Conservation (phyloP, 2,797 vertebrate species). For the Merluccius polli region DNA sequence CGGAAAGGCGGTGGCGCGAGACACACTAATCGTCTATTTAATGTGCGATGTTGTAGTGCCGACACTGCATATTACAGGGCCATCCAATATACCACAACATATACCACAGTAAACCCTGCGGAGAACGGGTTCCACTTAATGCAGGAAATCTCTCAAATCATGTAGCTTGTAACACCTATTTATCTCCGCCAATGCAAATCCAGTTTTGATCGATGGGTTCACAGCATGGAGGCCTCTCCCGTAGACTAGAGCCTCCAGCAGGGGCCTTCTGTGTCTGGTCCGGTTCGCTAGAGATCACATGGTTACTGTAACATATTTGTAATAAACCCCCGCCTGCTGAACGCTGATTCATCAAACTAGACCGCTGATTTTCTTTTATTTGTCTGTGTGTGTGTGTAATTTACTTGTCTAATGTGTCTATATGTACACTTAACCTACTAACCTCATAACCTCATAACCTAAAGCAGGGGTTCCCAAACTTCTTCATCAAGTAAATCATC, state of each 20-base stretch:
- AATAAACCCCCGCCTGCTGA: constrained; percentile 90
- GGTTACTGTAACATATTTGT: constrained; percentile 90
- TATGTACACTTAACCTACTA: background rate
- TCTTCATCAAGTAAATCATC: too few species aligned
- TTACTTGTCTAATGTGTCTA: background rate
- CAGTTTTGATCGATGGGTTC: constrained; percentile 64
- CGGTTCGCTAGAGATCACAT: constrained; percentile 91
- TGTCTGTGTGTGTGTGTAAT: constrained; percentile 4
- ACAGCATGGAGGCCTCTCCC: constrained; percentile 68
- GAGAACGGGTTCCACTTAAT: constrained; percentile 41
- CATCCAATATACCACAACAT: constrained; percentile 67
- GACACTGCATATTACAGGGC: constrained; percentile 77
- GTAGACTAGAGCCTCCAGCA: constrained; percentile 78
- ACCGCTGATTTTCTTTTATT: constrained; percentile 24
- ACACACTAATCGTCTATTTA: constrained; percentile 84
- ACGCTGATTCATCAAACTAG: constrained; percentile 42
- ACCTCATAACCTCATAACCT: background rate
- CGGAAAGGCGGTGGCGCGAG: constrained; percentile 63
- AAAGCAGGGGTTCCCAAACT: background rate
- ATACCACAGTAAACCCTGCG: constrained; percentile 69
- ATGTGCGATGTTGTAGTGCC: constrained; percentile 79
- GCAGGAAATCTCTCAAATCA: constrained; percentile 58
- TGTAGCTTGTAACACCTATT: constrained; percentile 70
- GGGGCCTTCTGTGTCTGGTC: constrained; percentile 80
- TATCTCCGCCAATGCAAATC: constrained; percentile 69